These are phyloP conservation scores for Bimastos eiseni DNA, from an alignment of 2,888 invertebrate genomes.

Conservation along the genomic window DNA sequence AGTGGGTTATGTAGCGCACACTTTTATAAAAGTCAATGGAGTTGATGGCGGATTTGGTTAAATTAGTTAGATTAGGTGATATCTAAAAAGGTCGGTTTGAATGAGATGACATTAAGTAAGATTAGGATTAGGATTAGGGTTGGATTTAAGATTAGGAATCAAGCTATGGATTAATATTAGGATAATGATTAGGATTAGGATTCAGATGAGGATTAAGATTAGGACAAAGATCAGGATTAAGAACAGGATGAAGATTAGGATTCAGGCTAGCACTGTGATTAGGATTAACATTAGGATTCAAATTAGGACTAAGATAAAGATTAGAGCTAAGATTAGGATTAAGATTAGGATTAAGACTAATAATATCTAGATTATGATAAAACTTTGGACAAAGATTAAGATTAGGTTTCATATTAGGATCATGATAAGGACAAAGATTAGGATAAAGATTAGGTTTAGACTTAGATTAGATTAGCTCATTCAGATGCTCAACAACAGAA, in stretches of 20 bases:
- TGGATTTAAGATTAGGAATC: too few species aligned
- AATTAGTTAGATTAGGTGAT: not conserved
- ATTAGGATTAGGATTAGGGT: not conserved
- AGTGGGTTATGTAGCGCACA: not conserved
- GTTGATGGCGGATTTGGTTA: too few species aligned
- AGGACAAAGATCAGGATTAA: constrained; percentile 14
- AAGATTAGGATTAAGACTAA: not conserved
- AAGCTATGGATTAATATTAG: constrained; percentile 20
- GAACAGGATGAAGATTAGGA: not conserved
- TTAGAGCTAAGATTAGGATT: not conserved
- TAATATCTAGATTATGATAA: constrained; percentile 19
- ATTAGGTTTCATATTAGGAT: not conserved
- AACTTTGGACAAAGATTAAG: not conserved
- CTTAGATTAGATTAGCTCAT: not conserved
- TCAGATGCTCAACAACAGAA: not conserved
- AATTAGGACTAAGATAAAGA: not conserved
- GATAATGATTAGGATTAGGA: not conserved
- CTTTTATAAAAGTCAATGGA: not conserved
- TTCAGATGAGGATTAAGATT: not conserved
- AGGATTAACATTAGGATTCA: not conserved
- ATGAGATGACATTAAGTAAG: not conserved
- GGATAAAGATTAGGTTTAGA: not conserved
- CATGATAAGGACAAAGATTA: not conserved
- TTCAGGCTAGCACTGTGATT: not conserved
- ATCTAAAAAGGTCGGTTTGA: not conserved